These are phyloP conservation scores for Lumbricus terrestris DNA, from an alignment of 2,888 invertebrate species.

Conservation along the genomic window DNA sequence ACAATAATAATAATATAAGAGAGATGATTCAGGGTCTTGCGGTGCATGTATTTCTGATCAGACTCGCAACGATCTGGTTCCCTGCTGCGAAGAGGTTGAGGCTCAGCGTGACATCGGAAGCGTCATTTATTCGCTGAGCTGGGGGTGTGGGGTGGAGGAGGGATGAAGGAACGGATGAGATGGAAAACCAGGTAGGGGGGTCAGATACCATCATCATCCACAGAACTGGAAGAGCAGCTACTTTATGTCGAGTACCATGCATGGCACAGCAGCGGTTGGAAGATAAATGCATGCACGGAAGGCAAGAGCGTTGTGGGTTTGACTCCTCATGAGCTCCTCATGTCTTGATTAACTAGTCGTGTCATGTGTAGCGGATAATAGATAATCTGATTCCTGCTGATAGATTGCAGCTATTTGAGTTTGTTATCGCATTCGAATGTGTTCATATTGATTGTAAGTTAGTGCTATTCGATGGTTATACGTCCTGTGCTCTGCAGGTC, in stretches of 20 bases:
- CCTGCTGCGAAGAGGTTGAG: neutral
- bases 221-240: neutral
- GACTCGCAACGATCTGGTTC: neutral
- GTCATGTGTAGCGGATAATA: neutral
- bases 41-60: neutral
- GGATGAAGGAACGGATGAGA: neutral
- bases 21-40: neutral
- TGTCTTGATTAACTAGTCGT: neutral
- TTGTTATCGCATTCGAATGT: neutral
- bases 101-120: neutral
- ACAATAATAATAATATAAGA: too few species aligned
- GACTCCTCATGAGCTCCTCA: neutral
- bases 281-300: neutral
- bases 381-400: neutral
- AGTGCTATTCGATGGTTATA: neutral
- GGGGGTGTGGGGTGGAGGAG: too few species aligned
- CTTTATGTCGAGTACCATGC: neutral
- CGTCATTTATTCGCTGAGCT: neutral
- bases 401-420: neutral
- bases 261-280: neutral
- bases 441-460: neutral
- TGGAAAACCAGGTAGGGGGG: neutral
- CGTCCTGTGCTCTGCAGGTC: neutral
- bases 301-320: neutral
- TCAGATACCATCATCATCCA: neutral